phyloP scores from a whole-genome alignment of 2,113 vertebrate species.

The Eidolon helvum region DNA sequence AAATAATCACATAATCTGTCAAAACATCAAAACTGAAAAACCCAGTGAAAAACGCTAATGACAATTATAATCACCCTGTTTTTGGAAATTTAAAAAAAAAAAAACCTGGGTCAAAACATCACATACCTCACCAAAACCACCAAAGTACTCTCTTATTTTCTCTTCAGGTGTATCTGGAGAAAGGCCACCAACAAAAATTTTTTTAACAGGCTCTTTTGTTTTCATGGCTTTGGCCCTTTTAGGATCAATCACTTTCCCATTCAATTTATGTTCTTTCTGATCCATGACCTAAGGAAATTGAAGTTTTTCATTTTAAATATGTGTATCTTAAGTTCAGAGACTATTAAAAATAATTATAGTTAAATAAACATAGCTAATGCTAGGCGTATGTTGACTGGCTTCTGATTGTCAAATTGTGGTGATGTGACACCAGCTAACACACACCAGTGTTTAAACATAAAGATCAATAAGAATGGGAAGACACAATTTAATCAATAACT shows the following conservation, averaged over 20 bases:
- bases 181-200: slow-evolving; percentile 98
- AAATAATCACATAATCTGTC: neutral
- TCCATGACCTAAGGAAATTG: slow-evolving; percentile 90
- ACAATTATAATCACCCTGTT: slow-evolving; percentile 21
- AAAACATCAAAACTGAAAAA: neutral
- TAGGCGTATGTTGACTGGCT: neutral
- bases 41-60: neutral
- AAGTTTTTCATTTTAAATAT: slow-evolving; percentile 70
- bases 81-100: neutral
- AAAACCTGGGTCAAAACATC: slow-evolving; percentile 44
- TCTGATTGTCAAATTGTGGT: neutral
- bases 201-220: slow-evolving; percentile 98
- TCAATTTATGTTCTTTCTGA: slow-evolving; percentile 98
- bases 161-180: slow-evolving; percentile 98
- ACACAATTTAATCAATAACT: neutral
- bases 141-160: slow-evolving; percentile 98
- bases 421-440: neutral
- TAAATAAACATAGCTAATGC: neutral
- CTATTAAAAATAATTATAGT: neutral
- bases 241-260: slow-evolving; percentile 98
- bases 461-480: neutral
- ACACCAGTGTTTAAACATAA: neutral
- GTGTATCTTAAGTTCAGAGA: slow-evolving; percentile 31
- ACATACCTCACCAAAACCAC: slow-evolving; percentile 95
- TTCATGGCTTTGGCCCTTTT: slow-evolving; percentile 99